Conservation (phyloP, 2,113 vertebrate genomes). For the Odocoileus hemionus region DNA sequence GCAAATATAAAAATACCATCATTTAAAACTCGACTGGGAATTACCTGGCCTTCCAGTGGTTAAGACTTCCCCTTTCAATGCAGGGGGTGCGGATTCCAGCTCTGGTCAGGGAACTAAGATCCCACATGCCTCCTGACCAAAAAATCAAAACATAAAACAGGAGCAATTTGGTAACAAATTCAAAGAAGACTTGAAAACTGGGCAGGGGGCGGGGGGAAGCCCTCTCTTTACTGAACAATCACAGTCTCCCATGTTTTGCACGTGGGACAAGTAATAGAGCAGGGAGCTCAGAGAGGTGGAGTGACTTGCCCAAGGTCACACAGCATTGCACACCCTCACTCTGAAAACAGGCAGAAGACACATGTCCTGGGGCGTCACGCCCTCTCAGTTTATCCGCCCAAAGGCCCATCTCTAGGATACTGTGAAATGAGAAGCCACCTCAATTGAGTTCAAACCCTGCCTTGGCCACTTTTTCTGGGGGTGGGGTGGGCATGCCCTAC, state of each 20-base stretch:
- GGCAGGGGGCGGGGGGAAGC: fast-evolving
- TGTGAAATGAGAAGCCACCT: background rate
- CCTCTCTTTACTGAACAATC: background rate
- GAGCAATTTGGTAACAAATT: background rate
- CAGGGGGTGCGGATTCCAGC: background rate
- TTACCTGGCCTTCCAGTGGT: background rate
- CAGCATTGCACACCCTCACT: background rate
- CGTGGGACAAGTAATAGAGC: background rate
- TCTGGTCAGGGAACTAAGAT: background rate
- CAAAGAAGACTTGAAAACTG: background rate
- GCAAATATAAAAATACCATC: background rate
- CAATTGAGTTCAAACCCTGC: background rate
- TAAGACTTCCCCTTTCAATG: background rate
- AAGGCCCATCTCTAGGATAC: background rate
- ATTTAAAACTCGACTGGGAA: background rate
- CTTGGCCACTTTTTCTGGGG: background rate
- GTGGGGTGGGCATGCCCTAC: background rate
- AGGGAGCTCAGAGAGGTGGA: background rate
- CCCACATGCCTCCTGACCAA: background rate
- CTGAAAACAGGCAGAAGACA: background rate
- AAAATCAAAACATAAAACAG: background rate
- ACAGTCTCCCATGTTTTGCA: background rate
- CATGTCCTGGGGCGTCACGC: fast-evolving
- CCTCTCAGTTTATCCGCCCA: background rate
- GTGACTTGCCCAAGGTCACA: background rate